phyloP scores from a whole-genome alignment of 2,888 invertebrate genomes.

The Parthenolecanium corni region DNA sequence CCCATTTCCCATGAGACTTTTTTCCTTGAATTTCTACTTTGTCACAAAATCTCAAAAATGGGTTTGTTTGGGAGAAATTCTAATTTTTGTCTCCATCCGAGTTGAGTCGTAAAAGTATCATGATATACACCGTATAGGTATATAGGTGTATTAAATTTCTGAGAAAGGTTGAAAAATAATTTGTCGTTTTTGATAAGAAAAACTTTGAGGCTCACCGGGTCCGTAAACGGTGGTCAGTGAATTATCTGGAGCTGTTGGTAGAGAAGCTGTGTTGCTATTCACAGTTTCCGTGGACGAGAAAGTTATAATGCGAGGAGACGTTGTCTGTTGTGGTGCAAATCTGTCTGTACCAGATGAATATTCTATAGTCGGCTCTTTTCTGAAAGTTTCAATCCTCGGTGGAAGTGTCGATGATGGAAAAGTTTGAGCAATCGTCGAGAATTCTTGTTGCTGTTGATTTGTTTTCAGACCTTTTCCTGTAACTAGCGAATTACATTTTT shows the following conservation, averaged over 20 bases:
- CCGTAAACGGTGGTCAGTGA: slow-evolving; percentile 20
- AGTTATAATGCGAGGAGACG: neutral
- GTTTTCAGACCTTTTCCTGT: slow-evolving; percentile 19
- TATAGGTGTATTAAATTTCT: too few species aligned
- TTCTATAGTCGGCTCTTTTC: neutral
- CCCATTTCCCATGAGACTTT: too few species aligned
- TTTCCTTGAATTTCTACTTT: too few species aligned
- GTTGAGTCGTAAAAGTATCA: too few species aligned
- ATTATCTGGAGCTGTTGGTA: slow-evolving; percentile 7
- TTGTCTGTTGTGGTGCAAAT: neutral
- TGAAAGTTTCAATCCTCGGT: slow-evolving; percentile 12
- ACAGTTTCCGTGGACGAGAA: neutral
- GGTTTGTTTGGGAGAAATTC: too few species aligned
- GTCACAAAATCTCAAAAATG: too few species aligned
- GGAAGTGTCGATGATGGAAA: neutral
- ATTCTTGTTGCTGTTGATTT: slow-evolving; percentile 5
- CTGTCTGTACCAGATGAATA: slow-evolving; percentile 1
- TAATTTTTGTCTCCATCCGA: too few species aligned
- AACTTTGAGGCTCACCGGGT: too few species aligned
- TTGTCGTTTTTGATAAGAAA: too few species aligned
- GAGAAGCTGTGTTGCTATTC: slow-evolving; percentile 3
- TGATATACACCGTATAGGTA: too few species aligned
- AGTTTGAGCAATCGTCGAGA: slow-evolving; percentile 5
- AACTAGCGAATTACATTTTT: neutral
- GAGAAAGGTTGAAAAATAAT: too few species aligned